Conservation (phyloP, 2,797 vertebrate species). For the Megaceryle alcyon region DNA sequence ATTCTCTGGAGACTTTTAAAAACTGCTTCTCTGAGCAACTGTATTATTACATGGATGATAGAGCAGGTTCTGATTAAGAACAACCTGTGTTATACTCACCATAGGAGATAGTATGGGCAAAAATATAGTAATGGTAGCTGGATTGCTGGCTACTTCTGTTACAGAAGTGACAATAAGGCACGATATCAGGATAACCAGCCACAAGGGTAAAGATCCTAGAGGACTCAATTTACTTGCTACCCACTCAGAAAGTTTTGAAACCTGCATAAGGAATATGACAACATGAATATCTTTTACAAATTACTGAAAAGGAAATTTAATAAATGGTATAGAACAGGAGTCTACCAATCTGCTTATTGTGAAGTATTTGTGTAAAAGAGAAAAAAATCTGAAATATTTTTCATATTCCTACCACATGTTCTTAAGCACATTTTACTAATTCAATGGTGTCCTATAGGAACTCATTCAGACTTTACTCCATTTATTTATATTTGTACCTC, state of each 20-base stretch:
- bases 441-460: background rate
- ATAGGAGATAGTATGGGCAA: conserved; percentile 90
- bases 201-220: conserved; percentile 84
- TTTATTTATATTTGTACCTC: background rate
- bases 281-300: background rate
- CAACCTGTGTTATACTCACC: conserved; percentile 77
- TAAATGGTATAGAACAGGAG: background rate
- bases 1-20: background rate
- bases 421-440: background rate
- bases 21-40: background rate
- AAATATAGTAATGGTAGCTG: conserved; percentile 91
- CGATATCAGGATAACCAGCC: conserved; percentile 83
- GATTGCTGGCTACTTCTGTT: conserved; percentile 93
- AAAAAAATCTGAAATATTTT: background rate
- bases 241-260: conserved; percentile 89
- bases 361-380: background rate
- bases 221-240: conserved; percentile 87
- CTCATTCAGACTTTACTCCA: background rate
- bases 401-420: background rate
- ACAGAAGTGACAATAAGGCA: conserved; percentile 89
- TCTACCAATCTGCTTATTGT: background rate
- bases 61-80: background rate
- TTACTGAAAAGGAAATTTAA: background rate
- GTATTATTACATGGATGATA: background rate
- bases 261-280: conserved; percentile 68